phyloP scores from a whole-genome alignment of 2,797 vertebrate species.

The Scolopax bukidnonensis region DNA sequence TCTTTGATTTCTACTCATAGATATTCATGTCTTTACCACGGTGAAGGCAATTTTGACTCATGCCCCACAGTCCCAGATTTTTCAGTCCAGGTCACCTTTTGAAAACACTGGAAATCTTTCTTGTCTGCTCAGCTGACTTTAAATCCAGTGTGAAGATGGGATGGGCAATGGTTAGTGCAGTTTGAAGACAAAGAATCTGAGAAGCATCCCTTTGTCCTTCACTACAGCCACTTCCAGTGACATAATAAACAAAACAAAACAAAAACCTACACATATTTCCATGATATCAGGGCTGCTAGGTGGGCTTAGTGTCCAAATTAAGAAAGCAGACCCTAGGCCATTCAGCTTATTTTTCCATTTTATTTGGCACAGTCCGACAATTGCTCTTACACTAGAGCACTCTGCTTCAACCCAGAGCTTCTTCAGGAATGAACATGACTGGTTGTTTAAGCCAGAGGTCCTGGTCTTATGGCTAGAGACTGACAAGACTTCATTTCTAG shows the following conservation, averaged over 20 bases:
- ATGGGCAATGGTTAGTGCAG: not conserved
- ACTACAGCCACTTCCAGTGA: not conserved
- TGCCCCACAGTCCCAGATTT: not conserved
- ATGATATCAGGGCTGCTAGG: not conserved
- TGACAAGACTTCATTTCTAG: not conserved
- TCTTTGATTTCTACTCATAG: not conserved
- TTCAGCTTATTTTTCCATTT: not conserved
- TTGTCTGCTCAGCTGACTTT: not conserved
- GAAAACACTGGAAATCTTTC: not conserved
- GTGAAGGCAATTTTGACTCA: not conserved
- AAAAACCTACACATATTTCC: not conserved
- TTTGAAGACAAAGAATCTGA: not conserved
- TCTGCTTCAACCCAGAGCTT: not conserved
- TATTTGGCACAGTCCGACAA: not conserved
- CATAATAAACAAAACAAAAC: rapidly evolving
- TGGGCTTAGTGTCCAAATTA: not conserved
- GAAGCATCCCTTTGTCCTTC: not conserved
- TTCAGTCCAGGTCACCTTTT: not conserved
- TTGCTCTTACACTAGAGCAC: not conserved
- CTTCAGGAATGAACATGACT: not conserved
- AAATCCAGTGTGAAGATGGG: not conserved
- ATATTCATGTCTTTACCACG: not conserved
- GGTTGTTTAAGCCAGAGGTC: not conserved
- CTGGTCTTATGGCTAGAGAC: not conserved
- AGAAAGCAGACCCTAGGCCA: not conserved